Percentiles rank a stretch among this genome's conserved stretches.
Evolutionary conservation across 2,888 invertebrate species (phyloP).

Genomic region (Fissipunctia ypsillon): DNA sequence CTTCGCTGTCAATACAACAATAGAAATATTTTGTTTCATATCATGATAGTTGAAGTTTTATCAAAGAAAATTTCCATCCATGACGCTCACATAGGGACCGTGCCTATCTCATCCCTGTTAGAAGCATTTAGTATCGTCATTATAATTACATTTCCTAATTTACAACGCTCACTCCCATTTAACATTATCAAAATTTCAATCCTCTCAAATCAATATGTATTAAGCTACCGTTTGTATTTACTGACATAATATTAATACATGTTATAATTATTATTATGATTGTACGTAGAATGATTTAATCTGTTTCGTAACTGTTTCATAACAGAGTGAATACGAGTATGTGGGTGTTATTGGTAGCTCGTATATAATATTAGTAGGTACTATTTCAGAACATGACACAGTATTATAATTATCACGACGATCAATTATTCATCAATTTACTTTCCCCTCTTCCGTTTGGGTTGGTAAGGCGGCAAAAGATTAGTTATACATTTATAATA

Average conservation of each 20-base stretch:
- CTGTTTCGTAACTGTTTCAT: neutral
- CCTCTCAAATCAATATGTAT: conserved; percentile 23
- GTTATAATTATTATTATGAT: neutral
- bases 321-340: neutral
- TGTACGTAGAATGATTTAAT: neutral
- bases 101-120: conserved; percentile 22
- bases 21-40: too few species aligned
- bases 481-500: too few species aligned
- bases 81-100: conserved; percentile 37
- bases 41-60: too few species aligned
- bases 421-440: too few species aligned
- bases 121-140: conserved; percentile 54
- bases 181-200: conserved; percentile 42
- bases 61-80: neutral
- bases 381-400: neutral
- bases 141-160: conserved; percentile 60
- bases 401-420: too few species aligned
- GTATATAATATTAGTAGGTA: too few species aligned
- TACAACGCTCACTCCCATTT: conserved; percentile 42
- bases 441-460: too few species aligned
- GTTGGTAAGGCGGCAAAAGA: too few species aligned
- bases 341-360: neutral
- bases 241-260: neutral
- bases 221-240: neutral
- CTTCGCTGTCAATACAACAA: too few species aligned